Conservation (phyloP, 2,797 vertebrate genomes). For the Sebastes flavidus region DNA sequence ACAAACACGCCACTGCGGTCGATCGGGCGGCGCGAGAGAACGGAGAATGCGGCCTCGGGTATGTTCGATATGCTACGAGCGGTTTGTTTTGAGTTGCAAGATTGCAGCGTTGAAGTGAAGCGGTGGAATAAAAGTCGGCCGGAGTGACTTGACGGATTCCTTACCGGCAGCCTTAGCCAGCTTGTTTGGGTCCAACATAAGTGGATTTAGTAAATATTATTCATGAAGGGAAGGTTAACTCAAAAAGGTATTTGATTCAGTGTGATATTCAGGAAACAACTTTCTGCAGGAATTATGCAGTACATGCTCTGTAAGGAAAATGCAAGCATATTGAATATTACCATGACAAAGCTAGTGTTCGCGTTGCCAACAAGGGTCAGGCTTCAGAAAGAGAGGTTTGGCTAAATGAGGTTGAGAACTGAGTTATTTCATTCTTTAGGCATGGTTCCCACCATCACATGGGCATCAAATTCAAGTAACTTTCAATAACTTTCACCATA, state of each 20-base stretch:
- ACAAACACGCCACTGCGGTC: conserved; percentile 63
- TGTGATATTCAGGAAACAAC: background rate
- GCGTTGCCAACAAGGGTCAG: background rate
- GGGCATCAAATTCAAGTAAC: background rate
- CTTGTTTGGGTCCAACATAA: background rate
- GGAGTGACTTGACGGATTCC: conserved; percentile 19
- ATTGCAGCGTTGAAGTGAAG: conserved; percentile 18
- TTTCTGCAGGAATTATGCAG: no score
- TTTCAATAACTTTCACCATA: background rate
- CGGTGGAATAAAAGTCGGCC: background rate
- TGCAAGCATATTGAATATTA: background rate
- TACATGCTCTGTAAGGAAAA: background rate
- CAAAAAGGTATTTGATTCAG: background rate
- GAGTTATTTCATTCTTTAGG: background rate
- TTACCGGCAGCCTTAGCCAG: background rate
- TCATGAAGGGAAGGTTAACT: background rate
- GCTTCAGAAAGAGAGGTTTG: background rate
- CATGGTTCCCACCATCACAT: background rate
- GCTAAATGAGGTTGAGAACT: background rate
- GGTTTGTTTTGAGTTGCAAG: conserved; percentile 64
- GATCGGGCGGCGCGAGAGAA: conserved; percentile 17
- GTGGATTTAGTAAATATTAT: background rate
- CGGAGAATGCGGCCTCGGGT: conserved; percentile 46
- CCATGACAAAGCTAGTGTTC: background rate
- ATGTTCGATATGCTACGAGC: conserved; percentile 55